Evolutionary conservation across 30 jellyfish, hydroid and myxozoan genomes (phyloP), one percentile per base, ranked within the genome.

Genomic region (Chrysaora quinquecirrha): DNA sequence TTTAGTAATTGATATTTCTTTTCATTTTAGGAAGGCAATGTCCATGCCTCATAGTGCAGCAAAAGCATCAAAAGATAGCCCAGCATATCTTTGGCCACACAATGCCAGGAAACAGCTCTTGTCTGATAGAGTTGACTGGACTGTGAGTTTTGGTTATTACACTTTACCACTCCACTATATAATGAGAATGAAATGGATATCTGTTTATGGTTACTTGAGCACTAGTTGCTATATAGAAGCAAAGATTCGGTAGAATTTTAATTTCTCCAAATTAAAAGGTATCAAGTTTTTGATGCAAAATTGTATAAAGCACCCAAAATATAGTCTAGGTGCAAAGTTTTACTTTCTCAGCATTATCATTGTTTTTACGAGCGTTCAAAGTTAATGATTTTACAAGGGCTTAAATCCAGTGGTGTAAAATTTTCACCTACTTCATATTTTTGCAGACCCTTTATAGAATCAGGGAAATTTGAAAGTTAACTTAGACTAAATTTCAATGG

Each of bases 41-140:
- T 91, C 98, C 12, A 76, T 91, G 79, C 98, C 98, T 0, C 98
- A 91, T 75, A 78, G 73, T 32, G 49, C 88, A 0, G 19, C 58
- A 6, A 10, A 82, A 30, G 19, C 74, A 11, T 21, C 62, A 10
- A 87, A 18, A 7, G 90, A 27, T 21, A 81, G 61, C 1, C 32
- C 65, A 30, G 62, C 72, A 10, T 94, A 85, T 12, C 30, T 34
- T 2, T 85, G 98, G 98, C 52, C 78, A 11, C 86, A 64, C 4
- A 83, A 84, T 18, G 88, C 89, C 20, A 82, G 87, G 27, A 72
- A 67, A 79, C 87, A 85, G 32, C 65, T 56, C 27, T 54, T 75
- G 49, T 94, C 96, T 3, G 80, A 76, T 65, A 85, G 71, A 73
- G 96, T 91, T 29, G 98, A 91, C 74, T 91, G 98, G 98, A 77